Conservation (phyloP, 1,140 invertebrate genomes). For the Heliconius himera region DNA sequence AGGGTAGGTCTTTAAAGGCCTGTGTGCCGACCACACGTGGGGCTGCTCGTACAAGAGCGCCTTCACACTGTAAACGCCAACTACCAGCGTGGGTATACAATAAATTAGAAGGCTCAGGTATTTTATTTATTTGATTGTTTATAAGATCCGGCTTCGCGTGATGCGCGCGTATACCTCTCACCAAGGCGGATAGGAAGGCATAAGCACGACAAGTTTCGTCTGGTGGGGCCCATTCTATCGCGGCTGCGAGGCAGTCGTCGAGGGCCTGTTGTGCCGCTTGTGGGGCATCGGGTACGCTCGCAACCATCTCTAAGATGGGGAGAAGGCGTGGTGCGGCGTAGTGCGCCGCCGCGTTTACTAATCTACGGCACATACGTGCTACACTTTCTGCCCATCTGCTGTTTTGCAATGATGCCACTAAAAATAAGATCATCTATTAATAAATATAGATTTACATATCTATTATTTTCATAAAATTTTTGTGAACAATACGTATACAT, state of each 20-base stretch:
- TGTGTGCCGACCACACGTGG: conserved; percentile 60
- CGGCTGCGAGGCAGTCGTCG: conserved; percentile 61
- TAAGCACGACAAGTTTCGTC: conserved; percentile 63
- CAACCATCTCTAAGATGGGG: conserved; percentile 45
- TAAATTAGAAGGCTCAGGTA: conserved; percentile 41
- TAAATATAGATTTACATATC: too few species aligned
- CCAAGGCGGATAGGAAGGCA: conserved; percentile 50
- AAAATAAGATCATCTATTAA: conserved; percentile 13
- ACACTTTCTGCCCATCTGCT: conserved; percentile 63
- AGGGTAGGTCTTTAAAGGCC: conserved; percentile 63
- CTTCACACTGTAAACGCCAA: conserved; percentile 63
- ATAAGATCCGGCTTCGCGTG: conserved; percentile 56
- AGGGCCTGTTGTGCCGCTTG: conserved; percentile 54
- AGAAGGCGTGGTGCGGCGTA: conserved; percentile 58
- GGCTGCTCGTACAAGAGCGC: conserved; percentile 55
- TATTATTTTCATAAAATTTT: too few species aligned
- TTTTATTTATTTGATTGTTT: conserved; percentile 42
- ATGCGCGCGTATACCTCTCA: conserved; percentile 50
- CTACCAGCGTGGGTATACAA: conserved; percentile 48
- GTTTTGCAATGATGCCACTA: conserved; percentile 59
- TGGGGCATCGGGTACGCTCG: conserved; percentile 45
- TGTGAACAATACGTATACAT: too few species aligned
- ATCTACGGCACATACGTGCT: conserved; percentile 57
- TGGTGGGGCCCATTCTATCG: conserved; percentile 65
- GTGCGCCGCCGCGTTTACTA: conserved; percentile 64